A percentile compares a stretch with the other conserved stretches of the same genome.
Conservation (phyloP, 2,113 vertebrate genomes). For the Leucosticte australis region DNA sequence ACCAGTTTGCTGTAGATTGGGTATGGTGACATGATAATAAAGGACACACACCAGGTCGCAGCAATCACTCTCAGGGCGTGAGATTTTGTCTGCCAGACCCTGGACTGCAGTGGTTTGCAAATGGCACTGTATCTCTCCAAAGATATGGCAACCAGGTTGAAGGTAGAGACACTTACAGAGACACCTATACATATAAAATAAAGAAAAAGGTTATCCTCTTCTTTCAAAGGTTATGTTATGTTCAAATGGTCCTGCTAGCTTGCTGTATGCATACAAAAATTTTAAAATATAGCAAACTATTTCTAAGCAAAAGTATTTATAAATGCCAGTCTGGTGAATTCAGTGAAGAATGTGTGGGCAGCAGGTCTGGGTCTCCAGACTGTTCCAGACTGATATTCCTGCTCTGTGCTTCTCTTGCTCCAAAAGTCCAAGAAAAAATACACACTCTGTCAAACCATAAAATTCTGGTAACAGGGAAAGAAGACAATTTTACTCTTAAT, state of each 20-base stretch:
- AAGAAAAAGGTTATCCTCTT: not conserved
- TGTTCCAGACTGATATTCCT: not conserved
- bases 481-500: not conserved
- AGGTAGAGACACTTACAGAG: constrained; percentile 94
- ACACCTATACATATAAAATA: constrained; percentile 75
- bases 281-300: not conserved
- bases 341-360: not conserved
- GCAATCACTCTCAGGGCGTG: constrained; percentile 93
- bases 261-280: not conserved
- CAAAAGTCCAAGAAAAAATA: not conserved
- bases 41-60: constrained; percentile 89
- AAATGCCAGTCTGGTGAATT: not conserved
- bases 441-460: not conserved
- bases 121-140: constrained; percentile 97
- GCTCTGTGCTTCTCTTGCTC: not conserved
- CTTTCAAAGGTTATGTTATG: not conserved
- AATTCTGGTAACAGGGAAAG: not conserved
- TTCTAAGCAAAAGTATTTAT: not conserved
- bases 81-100: constrained; percentile 96
- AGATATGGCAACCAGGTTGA: constrained; percentile 96
- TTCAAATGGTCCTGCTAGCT: not conserved
- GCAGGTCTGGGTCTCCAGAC: not conserved
- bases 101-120: constrained; percentile 92
- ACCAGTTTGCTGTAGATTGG: constrained; percentile 90
- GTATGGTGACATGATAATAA: constrained; percentile 93